Percentiles rank a stretch among this genome's conserved stretches.
Evolutionary conservation across 2,888 invertebrate species (phyloP).

Genomic region (Acheta domesticus): DNA sequence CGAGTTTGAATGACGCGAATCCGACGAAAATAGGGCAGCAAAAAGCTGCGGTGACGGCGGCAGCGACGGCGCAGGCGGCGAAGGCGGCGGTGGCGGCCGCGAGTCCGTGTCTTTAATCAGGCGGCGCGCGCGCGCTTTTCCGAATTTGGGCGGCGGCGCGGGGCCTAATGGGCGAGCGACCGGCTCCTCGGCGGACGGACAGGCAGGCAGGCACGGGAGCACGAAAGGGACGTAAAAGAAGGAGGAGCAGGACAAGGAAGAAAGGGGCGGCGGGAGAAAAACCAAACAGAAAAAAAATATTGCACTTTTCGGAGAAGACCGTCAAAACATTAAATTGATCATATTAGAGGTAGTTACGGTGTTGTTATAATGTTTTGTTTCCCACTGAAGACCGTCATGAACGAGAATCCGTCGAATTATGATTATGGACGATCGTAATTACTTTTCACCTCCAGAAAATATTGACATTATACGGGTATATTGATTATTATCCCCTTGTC

Average conservation of each 20-base stretch:
- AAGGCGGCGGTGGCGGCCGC: not conserved
- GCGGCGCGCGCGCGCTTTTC: not conserved
- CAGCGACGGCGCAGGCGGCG: no score
- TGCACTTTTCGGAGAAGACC: no score
- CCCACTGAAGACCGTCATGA: no score
- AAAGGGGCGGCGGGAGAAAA: not conserved
- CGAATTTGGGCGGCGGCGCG: constrained; percentile 1
- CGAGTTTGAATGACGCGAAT: constrained; percentile 9
- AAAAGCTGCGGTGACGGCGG: not conserved
- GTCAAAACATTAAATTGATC: no score
- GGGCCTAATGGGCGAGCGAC: not conserved
- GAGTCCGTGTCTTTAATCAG: not conserved
- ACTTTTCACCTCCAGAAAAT: no score
- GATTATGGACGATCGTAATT: no score
- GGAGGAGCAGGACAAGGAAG: not conserved
- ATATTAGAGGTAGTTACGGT: no score
- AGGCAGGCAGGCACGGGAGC: not conserved
- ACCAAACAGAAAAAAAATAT: no score
- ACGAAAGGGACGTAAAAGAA: not conserved
- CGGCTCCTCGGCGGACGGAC: not conserved
- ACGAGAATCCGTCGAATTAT: no score
- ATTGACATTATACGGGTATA: no score
- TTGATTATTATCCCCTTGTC: no score
- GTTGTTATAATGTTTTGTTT: no score
- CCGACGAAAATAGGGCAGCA: not conserved